Conservation (phyloP, 2,797 vertebrate genomes). For the Sebastes minor region DNA sequence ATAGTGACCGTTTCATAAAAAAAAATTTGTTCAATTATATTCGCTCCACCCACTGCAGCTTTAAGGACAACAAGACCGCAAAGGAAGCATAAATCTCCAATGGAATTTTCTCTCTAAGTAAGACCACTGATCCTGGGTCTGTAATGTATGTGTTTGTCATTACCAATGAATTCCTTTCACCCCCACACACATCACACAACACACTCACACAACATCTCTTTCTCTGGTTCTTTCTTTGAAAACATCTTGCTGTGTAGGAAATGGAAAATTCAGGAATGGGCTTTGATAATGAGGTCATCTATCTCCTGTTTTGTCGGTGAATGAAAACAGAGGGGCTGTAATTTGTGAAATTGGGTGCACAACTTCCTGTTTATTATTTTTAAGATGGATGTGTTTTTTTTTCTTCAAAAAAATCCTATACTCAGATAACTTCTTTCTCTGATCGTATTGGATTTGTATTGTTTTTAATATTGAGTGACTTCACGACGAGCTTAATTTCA, state of each 20-base stretch:
- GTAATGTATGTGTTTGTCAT: background rate
- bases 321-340: background rate
- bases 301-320: background rate
- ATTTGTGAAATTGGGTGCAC: background rate
- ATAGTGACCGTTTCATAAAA: too few relatives aligned
- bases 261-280: background rate
- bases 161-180: background rate
- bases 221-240: background rate
- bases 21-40: too few relatives aligned
- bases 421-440: background rate
- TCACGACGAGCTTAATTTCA: background rate
- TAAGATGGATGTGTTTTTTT: background rate
- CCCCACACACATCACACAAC: background rate
- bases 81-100: background rate
- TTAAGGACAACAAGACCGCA: background rate
- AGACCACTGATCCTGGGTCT: background rate
- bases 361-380: background rate
- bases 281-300: background rate
- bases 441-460: background rate
- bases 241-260: background rate
- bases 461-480: background rate
- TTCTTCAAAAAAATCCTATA: background rate
- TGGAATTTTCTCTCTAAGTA: background rate
- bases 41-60: too few relatives aligned
- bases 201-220: background rate